These are phyloP conservation scores for Melanotaenia trifasciata DNA, from an alignment of 2,797 vertebrate genomes.

Conservation along the genomic window DNA sequence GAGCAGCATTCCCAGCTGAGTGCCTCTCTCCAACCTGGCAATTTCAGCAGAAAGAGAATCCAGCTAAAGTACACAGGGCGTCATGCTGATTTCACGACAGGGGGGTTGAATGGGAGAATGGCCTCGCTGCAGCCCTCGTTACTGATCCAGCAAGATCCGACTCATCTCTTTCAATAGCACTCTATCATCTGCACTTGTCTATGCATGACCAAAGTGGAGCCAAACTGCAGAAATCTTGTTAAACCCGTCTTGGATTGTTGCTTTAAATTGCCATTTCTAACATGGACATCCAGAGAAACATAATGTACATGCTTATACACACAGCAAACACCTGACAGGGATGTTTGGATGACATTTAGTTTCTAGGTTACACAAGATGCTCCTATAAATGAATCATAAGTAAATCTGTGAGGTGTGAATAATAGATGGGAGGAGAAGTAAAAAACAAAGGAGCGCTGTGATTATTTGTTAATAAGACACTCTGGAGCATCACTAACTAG, in stretches of 20 bases:
- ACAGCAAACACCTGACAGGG: conserved; percentile 54
- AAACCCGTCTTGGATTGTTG: not conserved
- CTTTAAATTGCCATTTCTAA: conserved; percentile 10
- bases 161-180: conserved; percentile 68
- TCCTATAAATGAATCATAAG: conserved; percentile 85
- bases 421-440: conserved; percentile 82
- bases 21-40: conserved; percentile 73
- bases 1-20: conserved; percentile 77
- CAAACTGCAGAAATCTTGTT: conserved; percentile 26
- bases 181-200: conserved; percentile 45
- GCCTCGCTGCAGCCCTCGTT: conserved; percentile 63
- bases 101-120: conserved; percentile 67
- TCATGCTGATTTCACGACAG: conserved; percentile 68
- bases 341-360: conserved; percentile 82
- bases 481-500: conserved; percentile 78
- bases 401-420: conserved; percentile 85
- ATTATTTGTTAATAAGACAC: conserved; percentile 87
- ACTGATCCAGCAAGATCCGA: conserved; percentile 66
- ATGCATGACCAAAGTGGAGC: conserved; percentile 18
- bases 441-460: conserved; percentile 83
- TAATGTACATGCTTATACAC: conserved; percentile 19
- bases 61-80: conserved; percentile 71
- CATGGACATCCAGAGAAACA: conserved; percentile 17
- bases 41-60: conserved; percentile 75
- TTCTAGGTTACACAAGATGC: conserved; percentile 84